A percentile compares a stretch with the other conserved stretches of the same genome.
Conservation (phyloP, 2,888 invertebrate genomes). For the Zootermopsis nevadensis region DNA sequence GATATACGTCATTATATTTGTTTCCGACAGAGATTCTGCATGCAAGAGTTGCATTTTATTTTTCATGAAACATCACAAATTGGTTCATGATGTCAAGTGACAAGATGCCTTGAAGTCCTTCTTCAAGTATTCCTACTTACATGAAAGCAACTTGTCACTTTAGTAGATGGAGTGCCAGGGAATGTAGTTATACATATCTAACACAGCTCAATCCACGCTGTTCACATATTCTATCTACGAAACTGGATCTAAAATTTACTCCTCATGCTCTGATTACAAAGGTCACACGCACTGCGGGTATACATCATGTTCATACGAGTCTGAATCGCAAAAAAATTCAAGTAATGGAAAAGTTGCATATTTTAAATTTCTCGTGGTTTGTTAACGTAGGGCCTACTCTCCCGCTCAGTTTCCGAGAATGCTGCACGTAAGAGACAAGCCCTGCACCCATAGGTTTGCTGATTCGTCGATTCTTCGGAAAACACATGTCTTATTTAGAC, state of each 20-base stretch:
- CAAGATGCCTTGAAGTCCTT: background rate
- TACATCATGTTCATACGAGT: background rate
- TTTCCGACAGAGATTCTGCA: background rate
- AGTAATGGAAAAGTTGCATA: too few species aligned
- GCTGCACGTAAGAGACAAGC: too few species aligned
- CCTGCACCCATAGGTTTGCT: too few species aligned
- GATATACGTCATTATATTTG: too few species aligned
- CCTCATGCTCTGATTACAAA: background rate
- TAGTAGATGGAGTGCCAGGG: background rate
- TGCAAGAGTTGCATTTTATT: background rate
- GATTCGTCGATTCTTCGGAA: too few species aligned
- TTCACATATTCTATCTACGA: background rate
- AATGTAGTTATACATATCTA: background rate
- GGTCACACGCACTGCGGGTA: background rate
- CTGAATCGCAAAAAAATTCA: too few species aligned
- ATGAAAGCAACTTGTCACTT: background rate
- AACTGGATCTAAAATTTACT: background rate
- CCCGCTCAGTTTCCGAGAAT: too few species aligned
- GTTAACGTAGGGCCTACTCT: too few species aligned
- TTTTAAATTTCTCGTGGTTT: too few species aligned
- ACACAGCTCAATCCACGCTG: background rate
- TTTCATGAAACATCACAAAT: background rate
- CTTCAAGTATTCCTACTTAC: background rate
- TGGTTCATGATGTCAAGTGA: background rate
- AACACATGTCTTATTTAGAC: too few species aligned